Conservation (phyloP, 35 echinoderm and acorn worm species). For the Anneissia japonica region DNA sequence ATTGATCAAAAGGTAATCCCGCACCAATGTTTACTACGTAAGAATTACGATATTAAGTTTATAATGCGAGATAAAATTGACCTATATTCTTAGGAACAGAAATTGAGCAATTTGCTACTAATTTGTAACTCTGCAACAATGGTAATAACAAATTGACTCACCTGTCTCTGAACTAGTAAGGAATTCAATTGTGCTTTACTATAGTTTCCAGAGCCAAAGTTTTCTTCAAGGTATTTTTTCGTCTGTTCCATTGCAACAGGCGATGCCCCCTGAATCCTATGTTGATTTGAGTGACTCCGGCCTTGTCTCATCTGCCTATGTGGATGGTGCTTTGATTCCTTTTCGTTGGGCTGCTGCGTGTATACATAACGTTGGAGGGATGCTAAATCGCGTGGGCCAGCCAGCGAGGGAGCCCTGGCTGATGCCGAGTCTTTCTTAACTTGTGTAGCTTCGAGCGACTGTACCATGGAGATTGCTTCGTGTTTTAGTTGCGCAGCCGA, state of each 20-base stretch:
- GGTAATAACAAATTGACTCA: background rate
- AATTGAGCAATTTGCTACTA: background rate
- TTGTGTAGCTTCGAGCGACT: conserved; percentile 82
- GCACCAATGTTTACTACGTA: too few species aligned
- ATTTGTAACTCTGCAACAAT: too few species aligned
- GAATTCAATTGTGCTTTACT: conserved; percentile 6
- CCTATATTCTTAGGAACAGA: background rate
- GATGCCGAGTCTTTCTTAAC: conserved; percentile 39
- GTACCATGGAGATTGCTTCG: conserved; percentile 87
- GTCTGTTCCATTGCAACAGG: conserved; percentile 49
- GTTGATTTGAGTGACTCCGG: background rate
- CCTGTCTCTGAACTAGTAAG: background rate
- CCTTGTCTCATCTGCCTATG: conserved; percentile 47
- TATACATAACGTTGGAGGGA: conserved; percentile 90
- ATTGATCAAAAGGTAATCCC: background rate
- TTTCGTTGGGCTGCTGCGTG: conserved; percentile 58
- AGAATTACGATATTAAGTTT: too few species aligned
- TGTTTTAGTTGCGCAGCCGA: conserved; percentile 73
- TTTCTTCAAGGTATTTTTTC: conserved; percentile 90
- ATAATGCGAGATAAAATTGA: too few species aligned
- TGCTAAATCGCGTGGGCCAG: conserved; percentile 70
- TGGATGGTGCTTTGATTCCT: conserved; percentile 20
- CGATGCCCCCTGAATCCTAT: background rate
- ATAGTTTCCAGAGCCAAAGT: conserved; percentile 22
- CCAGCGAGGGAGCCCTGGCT: conserved; percentile 50